Percentiles rank a stretch among this genome's conserved stretches.
These are phyloP conservation scores for Merluccius polli DNA, from an alignment of 2,797 vertebrate genomes.

Conservation along the genomic window DNA sequence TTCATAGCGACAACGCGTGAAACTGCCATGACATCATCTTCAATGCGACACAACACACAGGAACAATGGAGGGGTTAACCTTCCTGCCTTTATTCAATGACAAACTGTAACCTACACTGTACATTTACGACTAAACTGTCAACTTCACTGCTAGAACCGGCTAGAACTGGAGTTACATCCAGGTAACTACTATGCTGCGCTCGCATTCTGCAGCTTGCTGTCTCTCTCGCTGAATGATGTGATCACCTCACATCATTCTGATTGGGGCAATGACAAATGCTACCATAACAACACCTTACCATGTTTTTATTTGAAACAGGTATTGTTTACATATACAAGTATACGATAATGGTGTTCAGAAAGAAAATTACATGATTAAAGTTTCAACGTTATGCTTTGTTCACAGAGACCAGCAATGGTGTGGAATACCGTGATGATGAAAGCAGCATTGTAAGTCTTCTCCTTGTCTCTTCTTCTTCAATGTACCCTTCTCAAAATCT, in stretches of 20 bases:
- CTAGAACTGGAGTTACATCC: too few relatives aligned
- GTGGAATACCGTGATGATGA: conserved; percentile 82
- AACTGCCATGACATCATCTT: too few relatives aligned
- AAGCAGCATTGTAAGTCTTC: conserved; percentile 82
- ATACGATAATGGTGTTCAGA: not conserved
- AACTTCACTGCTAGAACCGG: too few relatives aligned
- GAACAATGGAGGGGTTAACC: too few relatives aligned
- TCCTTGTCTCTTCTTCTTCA: not conserved
- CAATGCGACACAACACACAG: too few relatives aligned
- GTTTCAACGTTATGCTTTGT: conserved; percentile 25
- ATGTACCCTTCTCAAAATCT: not conserved
- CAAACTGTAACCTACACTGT: too few relatives aligned
- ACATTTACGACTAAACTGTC: too few relatives aligned
- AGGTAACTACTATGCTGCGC: not conserved
- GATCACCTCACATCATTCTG: not conserved
- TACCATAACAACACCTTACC: not conserved
- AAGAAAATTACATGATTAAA: not conserved
- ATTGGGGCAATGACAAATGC: not conserved
- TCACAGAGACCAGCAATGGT: conserved; percentile 80
- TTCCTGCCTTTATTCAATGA: too few relatives aligned
- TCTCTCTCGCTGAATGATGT: too few relatives aligned
- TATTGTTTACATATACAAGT: not conserved
- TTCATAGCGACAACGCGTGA: too few relatives aligned
- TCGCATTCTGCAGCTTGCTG: too few relatives aligned
- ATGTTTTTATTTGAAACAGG: not conserved